Base-by-base conservation (phyloP, 2,797 vertebrate species). In the Eptatretus atami region DNA sequence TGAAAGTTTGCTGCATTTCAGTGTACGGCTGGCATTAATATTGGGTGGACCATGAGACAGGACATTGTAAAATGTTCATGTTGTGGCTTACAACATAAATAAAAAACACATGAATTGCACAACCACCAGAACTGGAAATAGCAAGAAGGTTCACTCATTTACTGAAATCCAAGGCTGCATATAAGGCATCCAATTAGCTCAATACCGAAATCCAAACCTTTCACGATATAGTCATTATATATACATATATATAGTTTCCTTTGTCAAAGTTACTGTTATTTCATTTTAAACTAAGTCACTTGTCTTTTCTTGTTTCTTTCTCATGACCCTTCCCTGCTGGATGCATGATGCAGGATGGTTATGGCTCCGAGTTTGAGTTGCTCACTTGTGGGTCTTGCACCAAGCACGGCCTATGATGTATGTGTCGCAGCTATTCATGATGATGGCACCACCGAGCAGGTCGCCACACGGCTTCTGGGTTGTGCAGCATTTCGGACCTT, bases 371-470 rank as follows among this genome's bases (percentile, higher is more conserved):
- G 76, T 53, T 79, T 77, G 65, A 78, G 77, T 53, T 92, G 88
- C 72, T 71, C 79, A 70, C 70, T 92, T 71, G 83, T 81, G 73
- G 84, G 88, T 71, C 68, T 92, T 69, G 79, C 84, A 52, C 76
- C 84, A 0, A 81, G 82, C 3, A 81, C 76, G 60, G 82, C 86
- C 73, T 87, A 87, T 52, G 82, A 80, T 74, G 75, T 92, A 65
- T 92, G 85, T 6, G 78, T 92, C 65, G 71, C 88, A 73, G 84
- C 82, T 69, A 81, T 92, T 67, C 83, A 81, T 24, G 82, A 85
- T 1, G 82, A 86, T 54, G 69, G 76, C 1, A 74, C 79, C 69
- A 83, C 82, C 9, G 78, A 80, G 1, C 66, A 87, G 69, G 80
- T 82, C 0, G 80, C 82, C 10, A 88, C 85, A 0, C 78, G 76